These are phyloP conservation scores for Thomomys bottae DNA, from an alignment of 2,113 vertebrate species.

Conservation along the genomic window DNA sequence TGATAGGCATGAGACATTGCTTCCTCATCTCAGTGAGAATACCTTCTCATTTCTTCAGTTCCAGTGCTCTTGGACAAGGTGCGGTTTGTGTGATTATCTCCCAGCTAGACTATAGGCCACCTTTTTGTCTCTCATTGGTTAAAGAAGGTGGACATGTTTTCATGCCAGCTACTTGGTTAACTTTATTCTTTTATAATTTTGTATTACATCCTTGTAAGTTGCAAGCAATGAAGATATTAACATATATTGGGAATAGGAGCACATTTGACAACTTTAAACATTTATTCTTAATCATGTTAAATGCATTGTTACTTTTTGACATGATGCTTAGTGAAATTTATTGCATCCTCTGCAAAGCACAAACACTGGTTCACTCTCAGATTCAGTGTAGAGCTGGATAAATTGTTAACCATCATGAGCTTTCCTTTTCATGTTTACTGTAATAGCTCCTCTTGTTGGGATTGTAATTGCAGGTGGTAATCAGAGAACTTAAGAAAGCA, in stretches of 20 bases:
- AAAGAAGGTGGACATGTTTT: background rate
- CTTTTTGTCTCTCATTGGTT: background rate
- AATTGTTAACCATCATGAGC: background rate
- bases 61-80: background rate
- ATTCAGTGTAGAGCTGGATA: background rate
- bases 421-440: background rate
- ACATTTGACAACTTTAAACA: slow-evolving; percentile 9
- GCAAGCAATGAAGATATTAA: slow-evolving; percentile 18
- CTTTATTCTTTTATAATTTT: background rate
- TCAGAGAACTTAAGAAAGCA: slow-evolving; percentile 3
- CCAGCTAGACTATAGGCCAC: background rate
- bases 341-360: background rate
- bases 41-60: background rate
- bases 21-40: background rate
- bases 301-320: background rate
- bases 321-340: background rate
- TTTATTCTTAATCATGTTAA: slow-evolving; percentile 37
- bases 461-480: slow-evolving; percentile 59
- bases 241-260: background rate
- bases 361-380: slow-evolving; percentile 43
- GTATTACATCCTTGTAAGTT: background rate
- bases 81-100: background rate
- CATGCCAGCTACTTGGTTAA: background rate
- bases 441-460: slow-evolving; percentile 12
- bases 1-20: too few species aligned